These are phyloP conservation scores for Papilio aristodemus DNA, from an alignment of 1,140 invertebrate species.

Conservation along the genomic window DNA sequence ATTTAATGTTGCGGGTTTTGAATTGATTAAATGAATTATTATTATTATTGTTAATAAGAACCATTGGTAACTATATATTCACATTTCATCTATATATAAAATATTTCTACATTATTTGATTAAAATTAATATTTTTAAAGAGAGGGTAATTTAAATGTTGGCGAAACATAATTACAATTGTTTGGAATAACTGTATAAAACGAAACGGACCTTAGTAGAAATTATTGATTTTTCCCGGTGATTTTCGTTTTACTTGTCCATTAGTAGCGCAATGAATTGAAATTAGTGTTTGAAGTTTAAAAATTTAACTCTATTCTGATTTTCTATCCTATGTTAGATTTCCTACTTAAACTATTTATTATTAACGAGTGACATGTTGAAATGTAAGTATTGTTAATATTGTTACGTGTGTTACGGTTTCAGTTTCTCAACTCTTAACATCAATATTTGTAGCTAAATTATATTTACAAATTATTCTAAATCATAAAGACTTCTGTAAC, in stretches of 20 bases:
- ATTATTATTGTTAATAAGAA: too few relatives aligned
- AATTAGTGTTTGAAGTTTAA: not conserved
- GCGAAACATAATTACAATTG: not conserved
- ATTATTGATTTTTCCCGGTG: slow-evolving; percentile 31
- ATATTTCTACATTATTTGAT: too few relatives aligned
- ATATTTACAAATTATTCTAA: not conserved
- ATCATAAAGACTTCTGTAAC: not conserved
- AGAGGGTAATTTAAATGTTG: not conserved
- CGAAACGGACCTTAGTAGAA: not conserved
- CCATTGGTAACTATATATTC: too few relatives aligned
- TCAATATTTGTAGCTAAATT: not conserved
- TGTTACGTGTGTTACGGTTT: slow-evolving; percentile 1
- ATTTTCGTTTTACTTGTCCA: slow-evolving; percentile 28
- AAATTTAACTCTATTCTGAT: slow-evolving; percentile 12
- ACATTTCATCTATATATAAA: too few relatives aligned
- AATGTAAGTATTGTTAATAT: slow-evolving; percentile 10
- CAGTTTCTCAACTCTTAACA: not conserved
- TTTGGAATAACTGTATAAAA: not conserved
- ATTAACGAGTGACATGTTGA: slow-evolving; percentile 5
- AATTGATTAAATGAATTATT: too few relatives aligned
- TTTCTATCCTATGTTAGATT: slow-evolving; percentile 18
- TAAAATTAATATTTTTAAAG: too few relatives aligned
- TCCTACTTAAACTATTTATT: slow-evolving; percentile 14
- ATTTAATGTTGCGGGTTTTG: too few relatives aligned
- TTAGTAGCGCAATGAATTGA: slow-evolving; percentile 19